Conservation (phyloP, 2,113 vertebrate species). For the Hypomesus transpacificus region DNA sequence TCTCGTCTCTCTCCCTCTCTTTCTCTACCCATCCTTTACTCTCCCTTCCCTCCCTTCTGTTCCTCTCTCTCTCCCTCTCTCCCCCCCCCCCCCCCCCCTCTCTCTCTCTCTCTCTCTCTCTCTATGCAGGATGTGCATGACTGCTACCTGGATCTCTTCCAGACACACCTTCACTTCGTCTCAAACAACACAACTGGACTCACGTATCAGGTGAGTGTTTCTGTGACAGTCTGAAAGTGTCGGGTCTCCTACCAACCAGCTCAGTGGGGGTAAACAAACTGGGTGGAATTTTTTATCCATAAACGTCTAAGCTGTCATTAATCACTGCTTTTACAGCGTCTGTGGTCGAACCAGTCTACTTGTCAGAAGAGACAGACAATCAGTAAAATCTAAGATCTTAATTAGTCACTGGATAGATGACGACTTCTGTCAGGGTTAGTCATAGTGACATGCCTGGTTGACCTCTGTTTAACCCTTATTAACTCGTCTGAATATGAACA, state of each 20-base stretch:
- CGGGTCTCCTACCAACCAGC: conserved; percentile 36
- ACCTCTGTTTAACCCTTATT: conserved; percentile 19
- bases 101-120: conserved; percentile 15
- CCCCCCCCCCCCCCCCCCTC: not conserved
- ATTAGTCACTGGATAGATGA: conserved; percentile 47
- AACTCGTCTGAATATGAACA: not conserved
- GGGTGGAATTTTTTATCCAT: conserved; percentile 21
- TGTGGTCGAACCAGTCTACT: not conserved
- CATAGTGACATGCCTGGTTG: conserved; percentile 1
- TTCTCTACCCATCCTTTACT: too few species aligned
- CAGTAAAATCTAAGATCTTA: conserved; percentile 27
- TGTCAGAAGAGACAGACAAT: conserved; percentile 24
- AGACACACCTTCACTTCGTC: conserved; percentile 91
- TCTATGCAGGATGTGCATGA: conserved; percentile 82
- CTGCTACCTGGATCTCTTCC: conserved; percentile 93
- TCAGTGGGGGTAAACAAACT: conserved; percentile 45
- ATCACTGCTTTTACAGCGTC: conserved; percentile 41
- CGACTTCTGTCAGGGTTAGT: conserved; percentile 27
- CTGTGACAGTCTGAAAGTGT: not conserved
- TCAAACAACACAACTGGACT: conserved; percentile 80
- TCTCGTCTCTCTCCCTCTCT: too few species aligned
- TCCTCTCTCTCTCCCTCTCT: too few species aligned
- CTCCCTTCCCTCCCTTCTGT: too few species aligned
- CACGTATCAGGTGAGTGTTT: conserved; percentile 82
- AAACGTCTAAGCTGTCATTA: conserved; percentile 43